These are phyloP conservation scores for Epinotia demarniana DNA, from an alignment of 2,888 invertebrate species.

Conservation along the genomic window DNA sequence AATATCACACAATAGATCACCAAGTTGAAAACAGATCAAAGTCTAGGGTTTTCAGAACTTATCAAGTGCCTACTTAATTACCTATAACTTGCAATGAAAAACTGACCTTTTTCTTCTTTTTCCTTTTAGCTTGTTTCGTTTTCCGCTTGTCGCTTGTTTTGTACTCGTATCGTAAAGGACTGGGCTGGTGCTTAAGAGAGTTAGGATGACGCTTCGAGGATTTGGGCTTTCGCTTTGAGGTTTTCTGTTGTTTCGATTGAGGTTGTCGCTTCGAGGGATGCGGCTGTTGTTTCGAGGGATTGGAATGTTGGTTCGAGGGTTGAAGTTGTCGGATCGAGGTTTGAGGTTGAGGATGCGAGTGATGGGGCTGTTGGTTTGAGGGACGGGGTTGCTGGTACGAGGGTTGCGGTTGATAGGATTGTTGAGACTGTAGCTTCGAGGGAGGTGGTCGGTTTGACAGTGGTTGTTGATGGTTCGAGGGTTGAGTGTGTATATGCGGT, in stretches of 20 bases:
- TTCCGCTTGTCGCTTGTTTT: slow-evolving; percentile 35
- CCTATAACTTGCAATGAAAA: not conserved
- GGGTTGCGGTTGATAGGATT: not conserved
- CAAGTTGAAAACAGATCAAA: too few species aligned
- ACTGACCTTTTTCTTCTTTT: slow-evolving; percentile 53
- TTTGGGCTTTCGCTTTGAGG: not conserved
- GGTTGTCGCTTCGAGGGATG: not conserved
- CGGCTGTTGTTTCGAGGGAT: slow-evolving; percentile 6
- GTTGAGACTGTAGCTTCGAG: not conserved
- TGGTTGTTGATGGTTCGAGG: slow-evolving; percentile 8
- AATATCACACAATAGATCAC: too few species aligned
- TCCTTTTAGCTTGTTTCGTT: slow-evolving; percentile 53
- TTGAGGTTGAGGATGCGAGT: not conserved
- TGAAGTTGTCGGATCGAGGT: not conserved
- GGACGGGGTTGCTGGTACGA: not conserved
- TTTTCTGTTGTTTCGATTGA: not conserved
- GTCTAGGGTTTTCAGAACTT: too few species aligned
- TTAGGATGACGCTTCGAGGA: slow-evolving; percentile 14
- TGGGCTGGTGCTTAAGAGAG: not conserved
- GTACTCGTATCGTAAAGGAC: slow-evolving; percentile 20
- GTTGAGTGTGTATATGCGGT: not conserved
- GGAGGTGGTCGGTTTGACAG: not conserved
- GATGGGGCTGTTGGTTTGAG: not conserved
- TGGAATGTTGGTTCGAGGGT: not conserved
- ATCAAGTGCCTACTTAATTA: too few species aligned